These are phyloP conservation scores for Thalassaphorura encarpata DNA, from an alignment of 1,140 invertebrate genomes.

Conservation along the genomic window DNA sequence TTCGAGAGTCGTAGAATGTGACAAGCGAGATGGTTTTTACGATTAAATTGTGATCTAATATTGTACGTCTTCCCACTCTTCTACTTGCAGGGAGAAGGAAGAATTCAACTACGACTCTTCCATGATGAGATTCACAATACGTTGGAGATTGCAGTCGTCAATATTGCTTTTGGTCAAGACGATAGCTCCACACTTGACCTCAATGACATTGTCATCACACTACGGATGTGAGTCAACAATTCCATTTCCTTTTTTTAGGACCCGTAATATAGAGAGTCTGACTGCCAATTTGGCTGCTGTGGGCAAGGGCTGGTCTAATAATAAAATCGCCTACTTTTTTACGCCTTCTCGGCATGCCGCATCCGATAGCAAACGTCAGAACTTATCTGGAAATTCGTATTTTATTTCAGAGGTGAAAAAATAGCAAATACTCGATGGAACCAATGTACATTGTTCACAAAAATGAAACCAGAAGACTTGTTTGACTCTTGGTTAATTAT, in stretches of 20 bases:
- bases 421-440: slow-evolving; percentile 29
- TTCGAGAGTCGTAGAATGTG: neutral
- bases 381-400: too few relatives aligned
- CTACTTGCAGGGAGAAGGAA: slow-evolving; percentile 26
- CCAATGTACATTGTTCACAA: slow-evolving; percentile 30
- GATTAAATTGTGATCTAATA: neutral
- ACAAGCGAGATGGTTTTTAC: neutral
- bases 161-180: slow-evolving; percentile 32
- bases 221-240: slow-evolving; percentile 25
- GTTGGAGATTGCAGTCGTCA: slow-evolving; percentile 30
- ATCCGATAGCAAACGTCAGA: too few relatives aligned
- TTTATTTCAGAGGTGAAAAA: slow-evolving; percentile 31
- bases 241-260: neutral
- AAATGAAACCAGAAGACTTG: slow-evolving; percentile 31
- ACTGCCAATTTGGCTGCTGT: too few relatives aligned
- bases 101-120: slow-evolving; percentile 32
- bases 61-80: neutral
- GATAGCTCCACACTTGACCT: slow-evolving; percentile 32
- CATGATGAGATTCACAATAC: slow-evolving; percentile 33
- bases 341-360: neutral
- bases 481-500: slow-evolving; percentile 33
- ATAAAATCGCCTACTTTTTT: neutral
- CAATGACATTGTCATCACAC: slow-evolving; percentile 29
- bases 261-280: too few relatives aligned
- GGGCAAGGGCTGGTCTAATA: neutral